A percentile compares a stretch with the other conserved stretches of the same genome.
These are phyloP conservation scores for Pionites leucogaster DNA, from an alignment of 2,113 vertebrate species.

Conservation along the genomic window DNA sequence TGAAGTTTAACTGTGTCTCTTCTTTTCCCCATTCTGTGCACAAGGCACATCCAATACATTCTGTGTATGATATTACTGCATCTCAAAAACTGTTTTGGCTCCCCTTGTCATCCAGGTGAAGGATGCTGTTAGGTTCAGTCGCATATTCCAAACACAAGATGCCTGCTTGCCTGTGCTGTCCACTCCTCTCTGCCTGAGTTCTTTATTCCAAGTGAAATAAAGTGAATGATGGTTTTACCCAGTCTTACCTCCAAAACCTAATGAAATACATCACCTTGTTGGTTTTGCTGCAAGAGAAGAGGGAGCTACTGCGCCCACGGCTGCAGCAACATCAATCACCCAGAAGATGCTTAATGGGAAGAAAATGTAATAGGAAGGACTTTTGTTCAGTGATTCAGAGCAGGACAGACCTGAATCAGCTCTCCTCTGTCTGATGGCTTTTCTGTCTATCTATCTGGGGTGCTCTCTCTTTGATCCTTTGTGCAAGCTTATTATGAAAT, in stretches of 20 bases:
- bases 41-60: background rate
- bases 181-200: background rate
- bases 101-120: background rate
- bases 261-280: background rate
- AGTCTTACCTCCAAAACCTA: background rate
- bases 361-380: background rate
- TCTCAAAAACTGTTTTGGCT: background rate
- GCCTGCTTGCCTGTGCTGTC: background rate
- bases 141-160: background rate
- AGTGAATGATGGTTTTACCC: background rate
- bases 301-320: background rate
- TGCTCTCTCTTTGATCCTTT: background rate
- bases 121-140: background rate
- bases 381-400: background rate
- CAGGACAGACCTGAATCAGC: background rate
- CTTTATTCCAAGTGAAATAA: background rate
- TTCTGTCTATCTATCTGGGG: background rate
- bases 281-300: background rate
- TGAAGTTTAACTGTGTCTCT: background rate
- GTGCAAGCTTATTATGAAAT: background rate
- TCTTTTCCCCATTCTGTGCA: background rate
- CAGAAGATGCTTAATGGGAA: background rate
- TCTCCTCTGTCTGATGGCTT: background rate
- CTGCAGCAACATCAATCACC: background rate
- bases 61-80: fast-evolving